These are phyloP conservation scores for Etheostoma nigrum DNA, from an alignment of 2,797 vertebrate genomes.

Conservation along the genomic window DNA sequence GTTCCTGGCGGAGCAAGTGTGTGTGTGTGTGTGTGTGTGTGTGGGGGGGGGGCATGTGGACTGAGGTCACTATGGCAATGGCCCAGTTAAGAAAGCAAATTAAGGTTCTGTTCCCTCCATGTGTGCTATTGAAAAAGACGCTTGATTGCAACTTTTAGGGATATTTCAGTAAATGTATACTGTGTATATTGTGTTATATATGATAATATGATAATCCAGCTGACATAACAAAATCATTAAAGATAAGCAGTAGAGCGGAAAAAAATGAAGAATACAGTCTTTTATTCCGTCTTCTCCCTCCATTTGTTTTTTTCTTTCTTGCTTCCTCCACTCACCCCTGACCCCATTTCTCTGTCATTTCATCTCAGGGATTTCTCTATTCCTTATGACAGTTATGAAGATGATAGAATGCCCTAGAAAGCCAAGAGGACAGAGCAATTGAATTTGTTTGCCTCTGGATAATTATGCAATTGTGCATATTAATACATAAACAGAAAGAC, in stretches of 20 bases:
- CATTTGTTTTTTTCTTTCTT: slow-evolving; percentile 7
- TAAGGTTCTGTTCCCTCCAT: slow-evolving; percentile 54
- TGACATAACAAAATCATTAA: not conserved
- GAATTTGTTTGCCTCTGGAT: slow-evolving; percentile 25
- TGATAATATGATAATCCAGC: slow-evolving; percentile 12
- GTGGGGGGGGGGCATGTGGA: slow-evolving; percentile 46
- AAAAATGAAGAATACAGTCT: slow-evolving; percentile 7
- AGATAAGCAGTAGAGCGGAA: slow-evolving; percentile 26
- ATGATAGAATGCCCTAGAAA: slow-evolving; percentile 34
- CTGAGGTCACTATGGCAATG: slow-evolving; percentile 72
- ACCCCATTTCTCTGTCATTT: slow-evolving; percentile 52
- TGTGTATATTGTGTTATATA: slow-evolving; percentile 18
- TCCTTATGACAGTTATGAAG: slow-evolving; percentile 43
- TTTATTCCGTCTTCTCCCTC: not conserved
- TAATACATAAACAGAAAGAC: slow-evolving; percentile 23
- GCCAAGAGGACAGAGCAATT: slow-evolving; percentile 28
- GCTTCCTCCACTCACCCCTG: slow-evolving; percentile 9
- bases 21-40: slow-evolving; percentile 25
- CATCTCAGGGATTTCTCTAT: slow-evolving; percentile 25
- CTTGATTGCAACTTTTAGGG: slow-evolving; percentile 2
- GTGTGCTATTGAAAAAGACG: slow-evolving; percentile 3
- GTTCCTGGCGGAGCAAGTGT: slow-evolving; percentile 57
- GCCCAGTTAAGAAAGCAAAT: slow-evolving; percentile 57
- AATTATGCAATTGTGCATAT: slow-evolving; percentile 37
- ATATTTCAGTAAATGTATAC: slow-evolving; percentile 28